A percentile compares a stretch with the other conserved stretches of the same genome.
Evolutionary conservation across 1,140 invertebrate genomes (phyloP).

Genomic region (Bacillus rossius): DNA sequence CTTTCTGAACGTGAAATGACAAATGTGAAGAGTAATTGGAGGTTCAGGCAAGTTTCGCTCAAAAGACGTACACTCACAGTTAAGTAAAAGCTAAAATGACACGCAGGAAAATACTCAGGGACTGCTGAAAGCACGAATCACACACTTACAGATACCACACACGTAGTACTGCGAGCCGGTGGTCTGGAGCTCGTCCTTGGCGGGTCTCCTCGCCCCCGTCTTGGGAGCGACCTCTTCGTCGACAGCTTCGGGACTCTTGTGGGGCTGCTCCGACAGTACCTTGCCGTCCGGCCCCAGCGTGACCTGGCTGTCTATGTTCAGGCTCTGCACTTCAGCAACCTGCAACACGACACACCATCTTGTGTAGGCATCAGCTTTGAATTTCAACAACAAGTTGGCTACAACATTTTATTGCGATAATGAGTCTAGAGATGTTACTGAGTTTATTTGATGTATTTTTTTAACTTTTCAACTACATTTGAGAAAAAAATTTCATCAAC

Average conservation of each 20-base stretch:
- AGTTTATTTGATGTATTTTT: too few relatives aligned
- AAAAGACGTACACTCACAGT: too few relatives aligned
- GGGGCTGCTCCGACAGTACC: slow-evolving; percentile 29
- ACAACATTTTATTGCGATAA: too few relatives aligned
- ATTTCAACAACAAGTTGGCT: too few relatives aligned
- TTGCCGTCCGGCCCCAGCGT: slow-evolving; percentile 55
- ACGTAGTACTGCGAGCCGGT: slow-evolving; percentile 40
- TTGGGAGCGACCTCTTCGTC: slow-evolving; percentile 22
- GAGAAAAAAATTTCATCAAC: too few relatives aligned
- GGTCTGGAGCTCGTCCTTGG: slow-evolving; percentile 29
- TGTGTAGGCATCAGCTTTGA: background rate
- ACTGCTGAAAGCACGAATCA: slow-evolving; percentile 20
- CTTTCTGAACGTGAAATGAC: too few relatives aligned
- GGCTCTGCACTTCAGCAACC: slow-evolving; percentile 49
- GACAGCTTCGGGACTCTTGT: slow-evolving; percentile 15
- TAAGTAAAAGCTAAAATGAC: too few relatives aligned
- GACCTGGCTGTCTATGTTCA: slow-evolving; percentile 46
- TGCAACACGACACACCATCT: slow-evolving; percentile 33
- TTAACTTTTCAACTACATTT: too few relatives aligned
- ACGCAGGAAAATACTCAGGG: too few relatives aligned
- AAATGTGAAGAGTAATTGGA: too few relatives aligned
- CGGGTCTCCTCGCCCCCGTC: slow-evolving; percentile 5
- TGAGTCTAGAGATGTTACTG: too few relatives aligned
- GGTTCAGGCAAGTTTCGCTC: too few relatives aligned
- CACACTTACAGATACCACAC: slow-evolving; percentile 2